phyloP scores from a whole-genome alignment of 2,888 invertebrate species.

The Cyaniris semiargus region DNA sequence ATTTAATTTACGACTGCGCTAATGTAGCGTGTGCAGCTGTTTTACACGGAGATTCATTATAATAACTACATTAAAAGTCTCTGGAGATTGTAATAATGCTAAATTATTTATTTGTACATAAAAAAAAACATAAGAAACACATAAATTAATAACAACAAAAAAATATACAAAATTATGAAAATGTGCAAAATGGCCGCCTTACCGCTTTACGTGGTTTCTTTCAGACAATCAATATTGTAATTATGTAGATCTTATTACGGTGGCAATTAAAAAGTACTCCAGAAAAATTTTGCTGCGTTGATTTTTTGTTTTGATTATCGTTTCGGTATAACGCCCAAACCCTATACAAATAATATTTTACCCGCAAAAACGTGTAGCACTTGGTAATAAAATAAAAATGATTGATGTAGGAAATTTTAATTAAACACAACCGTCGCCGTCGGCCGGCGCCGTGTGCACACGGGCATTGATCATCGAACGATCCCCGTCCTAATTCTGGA shows the following conservation, averaged over 20 bases:
- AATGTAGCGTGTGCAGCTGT: constrained; percentile 32
- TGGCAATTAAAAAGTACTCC: background rate
- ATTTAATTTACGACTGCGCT: constrained; percentile 40
- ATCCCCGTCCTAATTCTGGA: background rate
- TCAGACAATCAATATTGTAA: too few relatives aligned
- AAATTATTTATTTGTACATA: too few relatives aligned
- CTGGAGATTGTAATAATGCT: background rate
- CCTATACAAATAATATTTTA: background rate
- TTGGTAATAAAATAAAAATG: background rate
- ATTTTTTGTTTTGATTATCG: background rate
- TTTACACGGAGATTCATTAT: background rate
- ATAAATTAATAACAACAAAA: too few relatives aligned
- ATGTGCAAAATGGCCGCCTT: too few relatives aligned
- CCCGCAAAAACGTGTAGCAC: background rate
- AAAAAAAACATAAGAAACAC: too few relatives aligned
- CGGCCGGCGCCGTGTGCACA: background rate
- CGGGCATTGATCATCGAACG: background rate
- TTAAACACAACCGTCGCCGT: background rate
- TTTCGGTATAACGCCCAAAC: background rate
- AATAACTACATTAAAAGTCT: background rate
- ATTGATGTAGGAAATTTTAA: constrained; percentile 20
- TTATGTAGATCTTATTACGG: background rate
- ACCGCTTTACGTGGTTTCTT: too few relatives aligned
- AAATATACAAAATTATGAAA: too few relatives aligned
- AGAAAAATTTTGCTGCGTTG: too few relatives aligned